Conservation (phyloP, 2,113 vertebrate genomes). For the Urocolius indicus region DNA sequence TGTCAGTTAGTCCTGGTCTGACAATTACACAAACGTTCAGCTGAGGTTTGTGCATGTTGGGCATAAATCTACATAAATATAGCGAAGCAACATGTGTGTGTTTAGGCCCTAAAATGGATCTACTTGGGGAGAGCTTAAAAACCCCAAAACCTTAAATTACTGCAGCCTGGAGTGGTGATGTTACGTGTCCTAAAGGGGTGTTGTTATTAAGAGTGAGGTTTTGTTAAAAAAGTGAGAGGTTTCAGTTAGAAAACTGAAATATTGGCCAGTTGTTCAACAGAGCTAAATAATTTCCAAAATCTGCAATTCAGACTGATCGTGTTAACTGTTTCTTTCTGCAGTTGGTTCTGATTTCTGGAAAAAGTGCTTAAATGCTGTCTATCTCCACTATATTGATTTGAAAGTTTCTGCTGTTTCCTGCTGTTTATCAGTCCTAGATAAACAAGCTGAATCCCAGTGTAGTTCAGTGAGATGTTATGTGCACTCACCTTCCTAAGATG, state of each 20-base stretch:
- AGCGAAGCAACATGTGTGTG: accelerated
- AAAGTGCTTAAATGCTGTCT: background rate
- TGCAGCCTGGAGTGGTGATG: background rate
- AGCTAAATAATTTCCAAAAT: background rate
- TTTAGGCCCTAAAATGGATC: background rate
- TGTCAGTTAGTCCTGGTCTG: background rate
- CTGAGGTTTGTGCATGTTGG: background rate
- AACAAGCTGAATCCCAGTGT: background rate
- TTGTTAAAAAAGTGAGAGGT: background rate
- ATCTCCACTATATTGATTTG: background rate
- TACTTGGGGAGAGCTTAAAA: background rate
- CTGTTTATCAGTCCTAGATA: background rate
- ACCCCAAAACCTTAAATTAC: accelerated
- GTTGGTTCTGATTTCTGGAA: background rate
- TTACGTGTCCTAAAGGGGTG: background rate
- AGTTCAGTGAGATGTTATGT: background rate
- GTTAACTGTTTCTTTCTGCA: background rate
- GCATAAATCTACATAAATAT: background rate
- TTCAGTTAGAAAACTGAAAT: background rate
- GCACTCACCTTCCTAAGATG: background rate
- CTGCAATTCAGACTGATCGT: accelerated
- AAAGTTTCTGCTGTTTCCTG: background rate
- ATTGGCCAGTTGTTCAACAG: background rate
- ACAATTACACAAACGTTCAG: background rate
- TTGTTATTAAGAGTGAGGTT: background rate